A percentile compares a stretch with the other conserved stretches of the same genome.
These are phyloP conservation scores for Spinus olivaceus DNA, from an alignment of 2,797 vertebrate species.

Conservation along the genomic window DNA sequence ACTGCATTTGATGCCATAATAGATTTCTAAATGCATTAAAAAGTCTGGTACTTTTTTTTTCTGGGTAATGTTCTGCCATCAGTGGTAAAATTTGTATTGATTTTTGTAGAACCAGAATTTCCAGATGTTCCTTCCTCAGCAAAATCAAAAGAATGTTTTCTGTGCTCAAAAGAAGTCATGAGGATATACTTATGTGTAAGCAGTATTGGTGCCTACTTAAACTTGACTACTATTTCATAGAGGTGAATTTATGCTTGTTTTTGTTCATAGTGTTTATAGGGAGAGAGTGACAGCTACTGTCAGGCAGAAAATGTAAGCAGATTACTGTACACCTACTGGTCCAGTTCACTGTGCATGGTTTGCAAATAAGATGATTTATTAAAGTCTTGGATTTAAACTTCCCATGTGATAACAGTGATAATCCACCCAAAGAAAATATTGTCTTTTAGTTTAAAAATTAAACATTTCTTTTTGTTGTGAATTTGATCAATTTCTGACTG, in stretches of 20 bases:
- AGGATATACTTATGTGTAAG: background rate
- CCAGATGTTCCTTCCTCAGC: background rate
- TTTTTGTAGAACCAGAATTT: slow-evolving; percentile 11
- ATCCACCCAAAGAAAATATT: background rate
- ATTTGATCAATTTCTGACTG: background rate
- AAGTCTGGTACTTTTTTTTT: background rate
- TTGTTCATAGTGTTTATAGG: background rate
- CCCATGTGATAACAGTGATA: background rate
- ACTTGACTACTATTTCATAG: background rate
- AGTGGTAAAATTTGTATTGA: background rate
- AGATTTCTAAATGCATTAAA: slow-evolving; percentile 7
- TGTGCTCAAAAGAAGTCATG: background rate
- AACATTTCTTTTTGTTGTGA: background rate
- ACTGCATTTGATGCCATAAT: background rate
- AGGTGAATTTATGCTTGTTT: background rate
- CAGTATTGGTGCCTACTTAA: background rate
- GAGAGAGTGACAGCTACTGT: background rate
- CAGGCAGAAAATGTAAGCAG: background rate
- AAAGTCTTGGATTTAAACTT: background rate
- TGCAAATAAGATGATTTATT: background rate
- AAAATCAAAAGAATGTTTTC: background rate
- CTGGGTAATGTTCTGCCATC: background rate
- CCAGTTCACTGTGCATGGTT: background rate
- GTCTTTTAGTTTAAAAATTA: background rate
- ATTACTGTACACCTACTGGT: background rate